A percentile compares a stretch with the other conserved stretches of the same genome.
Conservation (phyloP, 2,888 invertebrate species). For the Drosophila colorata region DNA sequence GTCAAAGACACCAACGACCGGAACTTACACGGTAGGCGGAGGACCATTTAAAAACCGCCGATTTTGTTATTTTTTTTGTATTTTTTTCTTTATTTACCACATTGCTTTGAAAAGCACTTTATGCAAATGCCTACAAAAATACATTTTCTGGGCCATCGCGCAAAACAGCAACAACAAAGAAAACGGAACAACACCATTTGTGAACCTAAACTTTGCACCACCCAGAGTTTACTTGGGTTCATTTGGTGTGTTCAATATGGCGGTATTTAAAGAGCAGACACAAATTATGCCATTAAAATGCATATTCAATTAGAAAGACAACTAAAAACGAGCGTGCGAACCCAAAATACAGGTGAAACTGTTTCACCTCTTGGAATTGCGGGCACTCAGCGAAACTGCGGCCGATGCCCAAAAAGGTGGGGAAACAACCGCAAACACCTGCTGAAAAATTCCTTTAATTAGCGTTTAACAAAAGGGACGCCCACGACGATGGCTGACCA, state of each 20-base stretch:
- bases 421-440: conserved; percentile 66
- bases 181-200: conserved; percentile 21
- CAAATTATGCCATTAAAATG: conserved; percentile 53
- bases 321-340: conserved; percentile 42
- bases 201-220: conserved; percentile 6
- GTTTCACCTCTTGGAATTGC: conserved; percentile 21
- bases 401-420: conserved; percentile 15
- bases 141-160: conserved; percentile 72
- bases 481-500: conserved; percentile 43
- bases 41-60: conserved; percentile 51
- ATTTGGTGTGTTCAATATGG: conserved; percentile 22
- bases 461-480: conserved; percentile 68
- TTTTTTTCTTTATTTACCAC: conserved; percentile 8
- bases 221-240: conserved; percentile 18
- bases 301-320: conserved; percentile 63
- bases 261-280: conserved; percentile 7
- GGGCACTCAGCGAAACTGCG: conserved; percentile 4
- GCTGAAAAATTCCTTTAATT: conserved; percentile 77
- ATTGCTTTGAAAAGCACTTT: conserved; percentile 58
- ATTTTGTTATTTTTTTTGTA: conserved; percentile 23
- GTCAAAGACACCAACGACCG: conserved; percentile 62
- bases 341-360: conserved; percentile 20
- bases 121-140: conserved; percentile 64
- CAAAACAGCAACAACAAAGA: conserved; percentile 33
- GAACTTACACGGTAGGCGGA: conserved; percentile 21